Base-by-base conservation (phyloP, 2,113 vertebrate species). In the Mormyrus iriodes region DNA sequence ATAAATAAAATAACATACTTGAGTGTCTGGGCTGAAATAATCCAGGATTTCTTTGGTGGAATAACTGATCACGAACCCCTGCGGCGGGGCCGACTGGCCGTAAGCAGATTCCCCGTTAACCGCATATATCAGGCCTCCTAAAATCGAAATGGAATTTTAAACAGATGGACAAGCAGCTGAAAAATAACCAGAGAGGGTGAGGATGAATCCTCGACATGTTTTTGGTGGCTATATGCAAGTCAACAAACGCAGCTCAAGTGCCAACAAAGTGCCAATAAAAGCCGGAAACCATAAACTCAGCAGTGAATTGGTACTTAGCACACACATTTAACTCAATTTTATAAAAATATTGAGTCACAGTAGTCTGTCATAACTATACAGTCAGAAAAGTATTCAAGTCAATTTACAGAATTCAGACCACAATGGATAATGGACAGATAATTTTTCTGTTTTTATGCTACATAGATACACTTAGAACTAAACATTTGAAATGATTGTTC, bases 11-110 rank as follows among this genome's bases (percentile, higher is more conserved):
- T 42, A 48, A 46, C 82, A 15, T 84, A 98, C 98, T 97, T 98
- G 96, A 93, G 95, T 96, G 61, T 96, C 93, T 2, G 98, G 98
- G 89, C 92, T 93, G 93, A 99, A 99, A 82, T 94, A 95, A 88
- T 97, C 97, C 90, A 98, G 92, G 91, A 99, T 97, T 86, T 97
- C 97, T 88, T 97, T 97, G 89, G 91, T 97, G 89, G 97, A 96
- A 94, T 98, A 99, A 94, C 97, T 96, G 92, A 99, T 97, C 87
- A 97, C 95, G 94, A 99, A 99, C 86, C 98, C 98, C 94, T 94
- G 96, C 5, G 97, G 90, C 3, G 97, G 95, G 91, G 94, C 91
- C 8, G 91, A 91, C 52, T 90, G 93, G 35, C 93, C 96, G 93
- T 95, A 95, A 53, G 92, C 92, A 88, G 96, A 95, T 87, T 96